Evolutionary conservation across 2,113 vertebrate species (phyloP).

Genomic region (Platichthys flesus): DNA sequence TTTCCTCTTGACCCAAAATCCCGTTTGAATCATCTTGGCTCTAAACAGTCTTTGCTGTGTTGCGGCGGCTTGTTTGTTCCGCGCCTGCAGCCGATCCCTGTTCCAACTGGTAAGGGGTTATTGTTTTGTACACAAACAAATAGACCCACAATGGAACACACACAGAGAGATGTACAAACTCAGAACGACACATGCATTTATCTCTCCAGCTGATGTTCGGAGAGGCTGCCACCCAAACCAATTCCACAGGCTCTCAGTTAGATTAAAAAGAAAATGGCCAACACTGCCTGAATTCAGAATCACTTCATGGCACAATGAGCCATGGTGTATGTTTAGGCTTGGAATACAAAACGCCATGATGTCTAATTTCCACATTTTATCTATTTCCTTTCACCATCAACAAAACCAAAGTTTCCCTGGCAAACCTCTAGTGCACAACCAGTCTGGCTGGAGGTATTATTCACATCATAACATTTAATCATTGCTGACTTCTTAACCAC

Average conservation of each 20-base stretch:
- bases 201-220: slow-evolving; percentile 50
- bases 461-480: too few relatives aligned
- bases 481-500: too few relatives aligned
- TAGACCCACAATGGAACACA: slow-evolving; percentile 7
- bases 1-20: slow-evolving; percentile 54
- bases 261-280: slow-evolving; percentile 59
- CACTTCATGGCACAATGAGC: slow-evolving; percentile 19
- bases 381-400: neutral
- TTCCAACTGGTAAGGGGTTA: slow-evolving; percentile 23
- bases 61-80: slow-evolving; percentile 7
- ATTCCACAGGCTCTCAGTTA: slow-evolving; percentile 48
- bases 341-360: slow-evolving; percentile 48
- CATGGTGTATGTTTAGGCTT: slow-evolving; percentile 14
- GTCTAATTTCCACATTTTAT: slow-evolving; percentile 17
- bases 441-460: too few relatives aligned
- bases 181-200: slow-evolving; percentile 36
- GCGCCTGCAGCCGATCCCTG: neutral
- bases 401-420: slow-evolving; percentile 14
- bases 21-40: slow-evolving; percentile 42
- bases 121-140: slow-evolving; percentile 50
- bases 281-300: slow-evolving; percentile 61
- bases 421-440: neutral
- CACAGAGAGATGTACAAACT: slow-evolving; percentile 24
- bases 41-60: slow-evolving; percentile 24
- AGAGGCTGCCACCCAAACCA: slow-evolving; percentile 54